Evolutionary conservation across 2,797 vertebrate species (phyloP), one percentile per base, ranked within the genome.

Genomic region (Odontamblyopus rebecca): DNA sequence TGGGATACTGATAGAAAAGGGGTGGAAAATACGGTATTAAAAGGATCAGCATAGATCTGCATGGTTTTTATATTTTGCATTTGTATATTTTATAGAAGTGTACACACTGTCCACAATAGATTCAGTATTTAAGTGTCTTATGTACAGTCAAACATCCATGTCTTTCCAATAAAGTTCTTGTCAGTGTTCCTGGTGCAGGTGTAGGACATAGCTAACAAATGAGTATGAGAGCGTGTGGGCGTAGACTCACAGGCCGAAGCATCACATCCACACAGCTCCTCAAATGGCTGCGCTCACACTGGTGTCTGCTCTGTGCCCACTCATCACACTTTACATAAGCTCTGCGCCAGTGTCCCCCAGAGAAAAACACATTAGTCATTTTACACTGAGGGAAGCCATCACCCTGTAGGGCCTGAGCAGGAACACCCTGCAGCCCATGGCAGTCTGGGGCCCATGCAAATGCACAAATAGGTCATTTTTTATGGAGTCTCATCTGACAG

Each of bases 251-350:
- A 74, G 76, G 82, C 86, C 57, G 38, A 86, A 68, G 79, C 75
- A 74, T 57, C 78, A 75, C 87, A 88, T 86, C 79, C 77, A 88
- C 78, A 81, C 81, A 79, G 85, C 87, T 83, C 74, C 75, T 86
- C 75, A 76, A 89, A 88, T 86, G 89, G 86, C 86, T 84, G 84
- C 66, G 15, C 84, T 85, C 80, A 4, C 75, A 85, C 83, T 70
- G 74, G 85, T 89, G 88, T 77, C 67, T 69, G 71, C 16, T 9
- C 69, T 57, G 53, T 82, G 87, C 92, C 91, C 91, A 93, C 90
- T 89, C 86, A 78, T 74, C 74, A 76, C 27, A 57, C 79, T 90
- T 90, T 91, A 92, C 82, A 86, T 92, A 93, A 90, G 87, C 81
- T 67, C 57, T 68, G 30, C 56, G n/a, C 67, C 51, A 73, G 81